Evolutionary conservation across 2,797 vertebrate species (phyloP).

Genomic region (Clarias pachynema): DNA sequence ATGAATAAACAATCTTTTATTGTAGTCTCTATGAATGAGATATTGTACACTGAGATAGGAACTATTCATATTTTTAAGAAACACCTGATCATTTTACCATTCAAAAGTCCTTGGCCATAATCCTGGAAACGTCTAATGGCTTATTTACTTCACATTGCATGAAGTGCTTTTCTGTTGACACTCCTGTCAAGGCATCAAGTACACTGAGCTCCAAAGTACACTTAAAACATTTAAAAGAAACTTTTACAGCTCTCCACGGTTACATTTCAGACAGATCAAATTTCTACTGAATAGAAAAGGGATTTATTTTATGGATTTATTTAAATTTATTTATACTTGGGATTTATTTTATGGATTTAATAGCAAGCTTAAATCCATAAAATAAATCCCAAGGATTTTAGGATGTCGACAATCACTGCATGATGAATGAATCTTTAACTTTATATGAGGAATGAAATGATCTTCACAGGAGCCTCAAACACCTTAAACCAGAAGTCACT

Average conservation of each 20-base stretch:
- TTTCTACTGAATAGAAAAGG: too few species aligned
- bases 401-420: background rate
- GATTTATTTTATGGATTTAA: too few species aligned
- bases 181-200: constrained; percentile 7
- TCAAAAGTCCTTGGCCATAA: constrained; percentile 8
- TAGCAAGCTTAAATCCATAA: constrained; percentile 11
- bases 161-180: constrained; percentile 14
- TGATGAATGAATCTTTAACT: background rate
- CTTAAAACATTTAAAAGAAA: constrained; percentile 4
- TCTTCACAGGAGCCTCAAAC: background rate
- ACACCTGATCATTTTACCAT: background rate
- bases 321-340: too few species aligned
- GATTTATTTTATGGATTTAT: too few species aligned
- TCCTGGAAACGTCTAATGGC: constrained; percentile 19
- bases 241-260: constrained; percentile 17
- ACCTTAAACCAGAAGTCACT: background rate
- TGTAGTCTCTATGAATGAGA: background rate
- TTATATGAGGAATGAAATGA: background rate
- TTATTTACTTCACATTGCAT: constrained; percentile 19
- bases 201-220: constrained; percentile 23
- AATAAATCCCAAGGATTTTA: background rate
- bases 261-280: constrained; percentile 22
- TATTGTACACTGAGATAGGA: background rate
- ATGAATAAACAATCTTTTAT: background rate
- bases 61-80: background rate